A percentile compares a stretch with the other conserved stretches of the same genome.
Conservation (phyloP, 2,888 invertebrate genomes). For the Priocnemis perturbator region DNA sequence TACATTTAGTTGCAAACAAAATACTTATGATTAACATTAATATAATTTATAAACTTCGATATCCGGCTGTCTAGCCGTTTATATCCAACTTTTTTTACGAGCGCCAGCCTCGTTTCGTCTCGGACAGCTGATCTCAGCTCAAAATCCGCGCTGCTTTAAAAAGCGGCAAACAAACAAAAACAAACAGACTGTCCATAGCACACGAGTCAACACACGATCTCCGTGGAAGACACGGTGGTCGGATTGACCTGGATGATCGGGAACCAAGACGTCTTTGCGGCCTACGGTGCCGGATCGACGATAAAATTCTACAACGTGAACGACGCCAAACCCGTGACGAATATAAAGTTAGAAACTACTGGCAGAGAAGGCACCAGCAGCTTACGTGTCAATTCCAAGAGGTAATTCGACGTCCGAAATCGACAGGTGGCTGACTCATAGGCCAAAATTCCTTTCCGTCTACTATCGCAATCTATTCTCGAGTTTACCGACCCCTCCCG, state of each 20-base stretch:
- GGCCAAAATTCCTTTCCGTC: neutral
- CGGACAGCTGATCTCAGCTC: too few species aligned
- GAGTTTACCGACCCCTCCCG: neutral
- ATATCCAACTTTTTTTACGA: too few species aligned
- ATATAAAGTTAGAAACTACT: slow-evolving; percentile 60
- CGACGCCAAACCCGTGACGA: slow-evolving; percentile 54
- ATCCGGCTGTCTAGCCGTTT: too few species aligned
- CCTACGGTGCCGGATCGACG: slow-evolving; percentile 65
- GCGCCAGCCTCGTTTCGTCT: too few species aligned
- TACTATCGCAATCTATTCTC: neutral
- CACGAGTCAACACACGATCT: slow-evolving; percentile 54
- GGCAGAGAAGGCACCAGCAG: slow-evolving; percentile 62
- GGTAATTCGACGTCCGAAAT: slow-evolving; percentile 52
- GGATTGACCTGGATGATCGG: slow-evolving; percentile 67
- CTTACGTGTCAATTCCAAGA: slow-evolving; percentile 66
- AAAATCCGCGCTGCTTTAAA: too few species aligned
- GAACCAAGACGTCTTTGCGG: slow-evolving; percentile 63
- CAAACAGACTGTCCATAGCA: too few species aligned
- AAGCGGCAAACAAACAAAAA: too few species aligned
- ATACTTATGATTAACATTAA: too few species aligned
- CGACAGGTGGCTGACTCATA: neutral
- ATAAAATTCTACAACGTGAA: slow-evolving; percentile 66
- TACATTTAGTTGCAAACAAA: too few species aligned
- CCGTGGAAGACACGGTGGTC: slow-evolving; percentile 64
- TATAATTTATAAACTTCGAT: too few species aligned